Percentiles rank a stretch among this genome's conserved stretches.
phyloP scores from a whole-genome alignment of 2,888 invertebrate genomes.

The Nesidiocoris tenuis region DNA sequence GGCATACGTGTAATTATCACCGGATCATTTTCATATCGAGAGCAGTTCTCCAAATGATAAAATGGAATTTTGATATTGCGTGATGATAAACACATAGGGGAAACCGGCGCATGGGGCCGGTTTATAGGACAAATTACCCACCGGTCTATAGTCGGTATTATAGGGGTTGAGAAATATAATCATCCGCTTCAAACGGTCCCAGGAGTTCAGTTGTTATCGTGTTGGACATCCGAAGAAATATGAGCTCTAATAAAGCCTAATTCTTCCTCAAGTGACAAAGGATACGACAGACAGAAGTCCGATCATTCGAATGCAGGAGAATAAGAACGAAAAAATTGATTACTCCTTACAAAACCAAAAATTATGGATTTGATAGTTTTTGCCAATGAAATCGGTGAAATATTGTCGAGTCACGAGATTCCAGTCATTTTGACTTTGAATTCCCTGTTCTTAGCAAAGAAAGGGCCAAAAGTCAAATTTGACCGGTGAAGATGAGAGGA shows the following conservation, averaged over 20 bases:
- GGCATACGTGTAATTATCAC: background rate
- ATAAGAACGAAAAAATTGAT: too few species aligned
- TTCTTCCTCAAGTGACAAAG: background rate
- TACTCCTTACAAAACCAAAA: too few species aligned
- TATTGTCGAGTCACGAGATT: too few species aligned
- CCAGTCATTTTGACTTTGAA: too few species aligned
- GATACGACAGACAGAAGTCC: too few species aligned
- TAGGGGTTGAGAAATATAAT: background rate
- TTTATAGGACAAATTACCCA: background rate
- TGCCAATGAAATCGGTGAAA: too few species aligned
- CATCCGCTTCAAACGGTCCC: background rate
- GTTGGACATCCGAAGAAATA: background rate
- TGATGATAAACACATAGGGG: background rate
- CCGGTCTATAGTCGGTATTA: background rate
- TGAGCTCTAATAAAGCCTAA: background rate
- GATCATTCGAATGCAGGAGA: too few species aligned
- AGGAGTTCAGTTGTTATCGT: background rate
- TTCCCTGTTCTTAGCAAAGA: too few species aligned
- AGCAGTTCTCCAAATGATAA: background rate
- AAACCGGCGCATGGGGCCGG: background rate
- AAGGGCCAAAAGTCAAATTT: too few species aligned
- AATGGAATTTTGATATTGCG: background rate
- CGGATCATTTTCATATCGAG: background rate
- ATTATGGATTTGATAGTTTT: too few species aligned
- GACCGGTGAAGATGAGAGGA: too few species aligned